These are phyloP conservation scores for Hirtodrosophila trivittata DNA, from an alignment of 2,888 invertebrate species.

Conservation along the genomic window DNA sequence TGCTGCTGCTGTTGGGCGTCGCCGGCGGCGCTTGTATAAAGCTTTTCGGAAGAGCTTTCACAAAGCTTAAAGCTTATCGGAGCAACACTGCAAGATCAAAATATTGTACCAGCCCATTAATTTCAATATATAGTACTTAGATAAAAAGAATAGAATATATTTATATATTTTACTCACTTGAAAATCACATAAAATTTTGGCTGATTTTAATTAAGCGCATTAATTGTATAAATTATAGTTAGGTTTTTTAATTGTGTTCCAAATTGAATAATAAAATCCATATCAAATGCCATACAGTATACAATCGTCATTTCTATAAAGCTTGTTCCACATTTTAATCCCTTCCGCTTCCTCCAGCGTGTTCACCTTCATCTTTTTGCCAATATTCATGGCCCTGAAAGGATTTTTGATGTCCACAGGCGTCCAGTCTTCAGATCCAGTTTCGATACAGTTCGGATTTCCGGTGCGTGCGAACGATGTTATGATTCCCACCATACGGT, in stretches of 20 bases:
- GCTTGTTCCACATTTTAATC: slow-evolving; percentile 75
- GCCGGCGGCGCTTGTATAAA: slow-evolving; percentile 28
- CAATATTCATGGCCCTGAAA: slow-evolving; percentile 76
- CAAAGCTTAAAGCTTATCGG: slow-evolving; percentile 31
- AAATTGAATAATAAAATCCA: neutral
- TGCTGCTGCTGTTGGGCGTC: slow-evolving; percentile 16
- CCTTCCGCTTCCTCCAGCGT: slow-evolving; percentile 71
- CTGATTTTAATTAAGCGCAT: too few species aligned
- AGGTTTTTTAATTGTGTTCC: neutral
- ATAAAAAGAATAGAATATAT: too few species aligned
- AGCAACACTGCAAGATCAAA: slow-evolving; percentile 27
- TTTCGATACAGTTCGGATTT: slow-evolving; percentile 74
- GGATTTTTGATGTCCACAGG: slow-evolving; percentile 58
- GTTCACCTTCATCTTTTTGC: slow-evolving; percentile 60
- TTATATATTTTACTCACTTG: neutral
- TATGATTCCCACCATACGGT: slow-evolving; percentile 76
- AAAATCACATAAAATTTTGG: neutral
- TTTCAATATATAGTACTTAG: too few species aligned
- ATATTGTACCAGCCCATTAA: slow-evolving; percentile 16
- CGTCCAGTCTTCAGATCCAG: slow-evolving; percentile 62
- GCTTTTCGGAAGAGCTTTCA: slow-evolving; percentile 27
- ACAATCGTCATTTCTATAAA: slow-evolving; percentile 66
- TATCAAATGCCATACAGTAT: slow-evolving; percentile 31
- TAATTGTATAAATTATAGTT: too few species aligned
- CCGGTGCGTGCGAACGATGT: slow-evolving; percentile 80